Evolutionary conservation across 2,113 vertebrate species (phyloP).

Genomic region (Eubucco bourcierii): DNA sequence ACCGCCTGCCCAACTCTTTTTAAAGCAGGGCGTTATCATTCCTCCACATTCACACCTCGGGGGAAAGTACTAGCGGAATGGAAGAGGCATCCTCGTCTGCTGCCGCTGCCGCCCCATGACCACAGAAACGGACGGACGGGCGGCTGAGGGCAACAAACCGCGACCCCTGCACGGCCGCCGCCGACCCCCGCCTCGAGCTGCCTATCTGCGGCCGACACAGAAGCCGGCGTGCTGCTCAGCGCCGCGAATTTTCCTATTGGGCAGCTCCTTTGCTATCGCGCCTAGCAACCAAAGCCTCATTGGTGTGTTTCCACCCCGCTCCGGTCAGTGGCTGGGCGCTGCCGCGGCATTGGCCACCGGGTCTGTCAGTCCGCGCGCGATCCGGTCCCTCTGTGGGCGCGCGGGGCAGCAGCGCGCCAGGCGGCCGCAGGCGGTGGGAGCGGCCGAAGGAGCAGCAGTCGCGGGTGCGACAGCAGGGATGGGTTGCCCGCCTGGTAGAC

Average conservation of each 20-base stretch:
- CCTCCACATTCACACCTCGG: background rate
- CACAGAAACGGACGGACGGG: background rate
- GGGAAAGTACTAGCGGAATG: too few species aligned
- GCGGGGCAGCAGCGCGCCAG: background rate
- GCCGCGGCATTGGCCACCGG: background rate
- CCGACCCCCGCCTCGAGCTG: background rate
- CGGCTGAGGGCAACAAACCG: too few species aligned
- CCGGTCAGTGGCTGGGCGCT: background rate
- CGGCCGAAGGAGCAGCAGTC: too few species aligned
- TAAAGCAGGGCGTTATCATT: background rate
- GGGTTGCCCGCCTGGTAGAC: background rate
- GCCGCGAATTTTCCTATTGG: constrained; percentile 1
- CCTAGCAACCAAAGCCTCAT: background rate
- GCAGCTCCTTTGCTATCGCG: background rate
- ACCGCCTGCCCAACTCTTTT: background rate
- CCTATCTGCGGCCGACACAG: background rate
- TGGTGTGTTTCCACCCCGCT: background rate
- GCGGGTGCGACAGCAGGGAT: fast-evolving
- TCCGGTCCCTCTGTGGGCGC: background rate
- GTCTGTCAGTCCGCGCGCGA: background rate
- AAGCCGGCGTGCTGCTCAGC: background rate
- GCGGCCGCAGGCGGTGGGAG: background rate
- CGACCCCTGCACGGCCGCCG: background rate
- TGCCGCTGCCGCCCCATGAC: background rate
- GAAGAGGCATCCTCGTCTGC: fast-evolving